Evolutionary conservation across 2,113 vertebrate species (phyloP).

Genomic region (Spea bombifrons): DNA sequence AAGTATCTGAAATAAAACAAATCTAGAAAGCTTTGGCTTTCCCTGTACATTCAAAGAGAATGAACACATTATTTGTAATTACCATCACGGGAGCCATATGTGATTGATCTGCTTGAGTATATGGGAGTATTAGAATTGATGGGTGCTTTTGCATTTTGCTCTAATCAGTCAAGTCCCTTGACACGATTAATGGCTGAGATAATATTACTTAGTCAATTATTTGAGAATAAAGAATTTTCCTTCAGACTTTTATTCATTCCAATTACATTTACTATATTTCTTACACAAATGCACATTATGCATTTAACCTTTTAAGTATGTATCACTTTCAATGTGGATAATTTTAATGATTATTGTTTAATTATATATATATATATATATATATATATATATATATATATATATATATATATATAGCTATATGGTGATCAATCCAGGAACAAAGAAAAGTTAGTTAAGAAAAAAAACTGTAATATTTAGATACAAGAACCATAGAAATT

Average conservation of each 20-base stretch:
- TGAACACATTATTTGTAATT: slow-evolving; percentile 16
- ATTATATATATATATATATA: too few species aligned
- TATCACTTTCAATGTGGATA: too few species aligned
- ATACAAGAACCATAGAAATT: too few species aligned
- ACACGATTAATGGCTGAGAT: not conserved
- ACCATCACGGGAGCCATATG: not conserved
- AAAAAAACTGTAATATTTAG: too few species aligned
- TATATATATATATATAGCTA: too few species aligned
- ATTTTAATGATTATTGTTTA: too few species aligned
- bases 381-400: too few species aligned
- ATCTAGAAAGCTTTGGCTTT: not conserved
- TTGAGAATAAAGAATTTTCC: not conserved
- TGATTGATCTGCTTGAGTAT: slow-evolving; percentile 8
- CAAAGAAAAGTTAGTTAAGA: too few species aligned
- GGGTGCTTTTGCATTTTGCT: not conserved
- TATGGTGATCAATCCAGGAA: too few species aligned
- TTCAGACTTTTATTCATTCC: not conserved
- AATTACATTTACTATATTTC: not conserved
- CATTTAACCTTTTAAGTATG: too few species aligned
- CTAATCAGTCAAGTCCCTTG: not conserved
- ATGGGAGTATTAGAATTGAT: slow-evolving; percentile 13
- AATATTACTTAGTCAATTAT: not conserved
- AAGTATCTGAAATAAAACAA: too few species aligned
- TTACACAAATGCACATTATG: too few species aligned
- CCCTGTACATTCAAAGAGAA: not conserved